Evolutionary conservation across 1,140 invertebrate genomes (phyloP).

Genomic region (Brachionus asplanchnoidis): DNA sequence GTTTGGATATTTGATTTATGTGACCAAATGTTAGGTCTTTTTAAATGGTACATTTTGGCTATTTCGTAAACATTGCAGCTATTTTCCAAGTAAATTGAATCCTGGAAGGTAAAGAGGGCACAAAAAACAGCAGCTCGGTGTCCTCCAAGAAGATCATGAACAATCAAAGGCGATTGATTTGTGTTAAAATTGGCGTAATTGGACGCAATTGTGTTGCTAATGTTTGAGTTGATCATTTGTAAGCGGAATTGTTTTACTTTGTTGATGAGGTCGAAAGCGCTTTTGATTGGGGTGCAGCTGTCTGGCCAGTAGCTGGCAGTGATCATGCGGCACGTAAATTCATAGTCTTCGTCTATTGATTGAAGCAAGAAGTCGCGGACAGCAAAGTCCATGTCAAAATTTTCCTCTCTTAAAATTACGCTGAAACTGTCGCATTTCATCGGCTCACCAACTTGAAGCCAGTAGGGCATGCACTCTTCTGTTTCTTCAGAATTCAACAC

Average conservation of each 20-base stretch:
- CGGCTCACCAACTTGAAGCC: background rate
- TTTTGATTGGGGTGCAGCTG: conserved; percentile 31
- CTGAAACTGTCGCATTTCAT: conserved; percentile 40
- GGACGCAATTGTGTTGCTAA: background rate
- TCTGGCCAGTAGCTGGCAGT: conserved; percentile 37
- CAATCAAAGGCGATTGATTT: conserved; percentile 19
- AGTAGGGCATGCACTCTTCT: background rate
- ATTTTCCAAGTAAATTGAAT: conserved; percentile 25
- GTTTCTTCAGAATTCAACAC: conserved; percentile 29
- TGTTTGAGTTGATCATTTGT: background rate
- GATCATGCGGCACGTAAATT: background rate
- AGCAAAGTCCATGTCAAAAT: conserved; percentile 16
- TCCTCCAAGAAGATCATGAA: conserved; percentile 30
- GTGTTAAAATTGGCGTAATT: conserved; percentile 8
- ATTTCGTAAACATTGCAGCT: conserved; percentile 38
- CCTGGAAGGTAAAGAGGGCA: conserved; percentile 25
- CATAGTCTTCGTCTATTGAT: conserved; percentile 30
- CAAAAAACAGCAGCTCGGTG: conserved; percentile 28
- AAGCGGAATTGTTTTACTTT: conserved; percentile 15
- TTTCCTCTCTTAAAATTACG: conserved; percentile 29
- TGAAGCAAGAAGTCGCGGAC: conserved; percentile 17
- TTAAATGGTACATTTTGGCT: conserved; percentile 33
- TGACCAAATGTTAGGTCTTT: conserved; percentile 21
- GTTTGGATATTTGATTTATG: conserved; percentile 3
- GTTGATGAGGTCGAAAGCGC: conserved; percentile 21